Percentiles rank a stretch among this genome's conserved stretches.
These are phyloP conservation scores for Beris chalybata DNA, from an alignment of 2,888 invertebrate species.

Conservation along the genomic window DNA sequence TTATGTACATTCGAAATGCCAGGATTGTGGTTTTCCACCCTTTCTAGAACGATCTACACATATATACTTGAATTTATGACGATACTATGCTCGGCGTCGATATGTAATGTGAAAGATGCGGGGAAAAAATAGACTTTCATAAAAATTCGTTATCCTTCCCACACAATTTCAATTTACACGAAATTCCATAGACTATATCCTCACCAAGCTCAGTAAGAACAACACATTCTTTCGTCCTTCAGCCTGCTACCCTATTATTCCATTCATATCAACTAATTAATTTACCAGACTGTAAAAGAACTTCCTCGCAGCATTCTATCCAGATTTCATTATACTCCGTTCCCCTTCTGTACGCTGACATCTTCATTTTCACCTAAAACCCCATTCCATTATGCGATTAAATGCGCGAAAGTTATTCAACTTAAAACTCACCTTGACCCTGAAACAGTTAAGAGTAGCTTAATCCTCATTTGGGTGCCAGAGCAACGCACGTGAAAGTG, in stretches of 20 bases:
- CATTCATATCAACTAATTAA: slow-evolving; percentile 17
- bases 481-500: slow-evolving; percentile 35
- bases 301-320: neutral
- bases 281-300: slow-evolving; percentile 14
- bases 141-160: too few species aligned
- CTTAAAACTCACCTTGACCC: slow-evolving; percentile 40
- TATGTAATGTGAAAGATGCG: too few species aligned
- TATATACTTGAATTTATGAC: slow-evolving; percentile 14
- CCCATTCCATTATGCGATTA: slow-evolving; percentile 18
- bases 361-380: too few species aligned
- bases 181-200: too few species aligned
- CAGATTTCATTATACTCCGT: neutral
- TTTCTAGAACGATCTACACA: slow-evolving; percentile 10
- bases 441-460: slow-evolving; percentile 38
- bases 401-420: slow-evolving; percentile 33
- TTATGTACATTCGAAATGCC: slow-evolving; percentile 27
- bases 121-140: too few species aligned
- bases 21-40: slow-evolving; percentile 35
- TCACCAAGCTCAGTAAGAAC: too few species aligned
- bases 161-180: too few species aligned
- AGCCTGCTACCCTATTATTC: neutral
- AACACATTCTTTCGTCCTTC: too few species aligned
- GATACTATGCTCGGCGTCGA: neutral
- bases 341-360: neutral
- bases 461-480: slow-evolving; percentile 36